phyloP scores from a whole-genome alignment of 2,888 invertebrate species.

The Gonocerus acuteangulatus region DNA sequence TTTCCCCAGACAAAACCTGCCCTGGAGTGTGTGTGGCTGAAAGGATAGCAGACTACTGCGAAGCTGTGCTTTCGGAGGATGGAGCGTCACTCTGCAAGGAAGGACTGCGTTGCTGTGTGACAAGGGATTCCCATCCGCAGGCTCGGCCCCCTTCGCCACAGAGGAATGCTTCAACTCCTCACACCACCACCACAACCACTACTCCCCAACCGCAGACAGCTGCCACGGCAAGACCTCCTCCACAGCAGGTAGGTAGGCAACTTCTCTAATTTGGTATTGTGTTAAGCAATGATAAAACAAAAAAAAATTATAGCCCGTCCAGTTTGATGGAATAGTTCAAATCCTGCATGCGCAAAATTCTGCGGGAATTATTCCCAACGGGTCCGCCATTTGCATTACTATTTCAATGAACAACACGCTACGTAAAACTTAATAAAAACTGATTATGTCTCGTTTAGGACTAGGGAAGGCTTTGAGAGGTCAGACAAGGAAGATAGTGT shows the following conservation, averaged over 20 bases:
- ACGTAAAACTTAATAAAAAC: too few species aligned
- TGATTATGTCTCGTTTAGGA: too few species aligned
- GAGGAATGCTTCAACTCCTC: conserved; percentile 44
- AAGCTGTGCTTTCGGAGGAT: conserved; percentile 60
- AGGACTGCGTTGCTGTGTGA: conserved; percentile 73
- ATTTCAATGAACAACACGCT: too few species aligned
- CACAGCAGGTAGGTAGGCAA: conserved; percentile 9
- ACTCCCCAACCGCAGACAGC: conserved; percentile 42
- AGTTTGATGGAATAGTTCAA: too few species aligned
- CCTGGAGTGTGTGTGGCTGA: conserved; percentile 78
- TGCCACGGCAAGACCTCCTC: conserved; percentile 38
- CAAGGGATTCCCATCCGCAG: conserved; percentile 63
- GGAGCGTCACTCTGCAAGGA: conserved; percentile 58
- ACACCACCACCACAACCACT: conserved; percentile 43
- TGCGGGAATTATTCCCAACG: too few species aligned
- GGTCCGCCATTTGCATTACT: too few species aligned
- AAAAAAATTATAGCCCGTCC: too few species aligned
- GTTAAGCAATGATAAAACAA: too few species aligned
- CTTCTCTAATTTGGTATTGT: not conserved
- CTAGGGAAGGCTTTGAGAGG: too few species aligned
- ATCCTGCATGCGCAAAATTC: too few species aligned
- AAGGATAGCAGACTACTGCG: conserved; percentile 74
- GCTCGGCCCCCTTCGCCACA: conserved; percentile 59
- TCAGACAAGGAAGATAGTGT: too few species aligned
- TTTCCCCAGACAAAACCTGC: conserved; percentile 50